Conservation (phyloP, 2,888 invertebrate species). For the Rhorus exstirpatorius region DNA sequence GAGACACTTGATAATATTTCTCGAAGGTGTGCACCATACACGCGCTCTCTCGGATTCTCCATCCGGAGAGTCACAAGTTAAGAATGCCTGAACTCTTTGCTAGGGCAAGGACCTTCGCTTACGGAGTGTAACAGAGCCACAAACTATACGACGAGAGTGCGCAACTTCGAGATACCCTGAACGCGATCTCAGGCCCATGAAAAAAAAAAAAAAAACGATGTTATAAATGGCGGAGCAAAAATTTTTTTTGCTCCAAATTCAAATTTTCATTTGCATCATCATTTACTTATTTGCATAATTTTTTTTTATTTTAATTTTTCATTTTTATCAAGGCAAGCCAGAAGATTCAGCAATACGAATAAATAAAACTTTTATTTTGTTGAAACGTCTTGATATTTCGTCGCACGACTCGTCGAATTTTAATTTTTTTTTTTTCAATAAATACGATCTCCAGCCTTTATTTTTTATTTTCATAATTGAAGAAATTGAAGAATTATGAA, state of each 20-base stretch:
- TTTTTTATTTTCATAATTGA: not conserved
- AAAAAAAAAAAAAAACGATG: slow-evolving; percentile 35
- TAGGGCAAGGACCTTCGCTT: slow-evolving; percentile 81
- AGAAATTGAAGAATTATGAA: not conserved
- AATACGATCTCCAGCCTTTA: no score
- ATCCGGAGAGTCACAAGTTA: slow-evolving; percentile 69
- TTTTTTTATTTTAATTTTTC: not conserved
- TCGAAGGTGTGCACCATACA: slow-evolving; percentile 37
- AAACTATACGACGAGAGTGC: slow-evolving; percentile 28
- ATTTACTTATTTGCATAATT: no score
- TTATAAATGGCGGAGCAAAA: no score
- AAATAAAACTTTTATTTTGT: no score
- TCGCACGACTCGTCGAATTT: no score
- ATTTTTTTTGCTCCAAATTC: slow-evolving; percentile 39
- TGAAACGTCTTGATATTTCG: no score
- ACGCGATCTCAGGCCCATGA: slow-evolving; percentile 12
- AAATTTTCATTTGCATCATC: slow-evolving; percentile 37
- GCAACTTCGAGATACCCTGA: slow-evolving; percentile 20
- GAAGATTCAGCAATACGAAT: not conserved
- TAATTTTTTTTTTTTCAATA: no score
- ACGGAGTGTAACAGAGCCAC: slow-evolving; percentile 36
- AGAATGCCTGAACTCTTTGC: slow-evolving; percentile 73
- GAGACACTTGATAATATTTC: slow-evolving; percentile 30
- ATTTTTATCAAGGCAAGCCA: not conserved
- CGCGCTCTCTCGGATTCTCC: slow-evolving; percentile 53